phyloP scores from a whole-genome alignment of 2,888 invertebrate genomes.

The Drosophila conformis region DNA sequence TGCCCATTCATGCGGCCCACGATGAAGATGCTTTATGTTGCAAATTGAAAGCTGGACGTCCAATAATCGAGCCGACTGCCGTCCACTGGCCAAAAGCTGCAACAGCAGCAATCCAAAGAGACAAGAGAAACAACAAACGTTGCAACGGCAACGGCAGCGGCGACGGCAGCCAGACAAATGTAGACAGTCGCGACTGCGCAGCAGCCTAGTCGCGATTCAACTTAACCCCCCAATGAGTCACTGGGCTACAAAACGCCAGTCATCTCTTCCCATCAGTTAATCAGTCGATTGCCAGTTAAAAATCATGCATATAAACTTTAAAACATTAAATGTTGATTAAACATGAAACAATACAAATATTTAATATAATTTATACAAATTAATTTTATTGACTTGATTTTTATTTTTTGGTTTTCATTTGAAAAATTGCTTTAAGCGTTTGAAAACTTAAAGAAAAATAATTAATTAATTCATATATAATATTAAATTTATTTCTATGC shows the following conservation, averaged over 20 bases:
- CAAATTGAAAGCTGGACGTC: constrained; percentile 81
- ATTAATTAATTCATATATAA: background rate
- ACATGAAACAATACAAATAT: too few relatives aligned
- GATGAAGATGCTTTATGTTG: constrained; percentile 82
- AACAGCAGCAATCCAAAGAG: constrained; percentile 1
- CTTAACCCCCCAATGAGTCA: constrained; percentile 42
- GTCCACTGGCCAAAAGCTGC: constrained; percentile 42
- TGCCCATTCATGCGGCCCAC: constrained; percentile 80
- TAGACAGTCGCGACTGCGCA: constrained; percentile 75
- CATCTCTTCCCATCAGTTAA: background rate
- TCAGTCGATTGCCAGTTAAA: background rate
- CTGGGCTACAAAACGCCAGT: background rate
- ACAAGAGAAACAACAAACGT: constrained; percentile 7
- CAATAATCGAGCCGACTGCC: constrained; percentile 72
- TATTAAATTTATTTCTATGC: background rate
- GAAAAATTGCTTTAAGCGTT: background rate
- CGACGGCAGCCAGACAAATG: constrained; percentile 69
- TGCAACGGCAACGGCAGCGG: constrained; percentile 6
- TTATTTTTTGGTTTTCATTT: background rate
- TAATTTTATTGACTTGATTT: background rate
- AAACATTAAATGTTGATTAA: too few relatives aligned
- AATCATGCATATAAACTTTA: background rate
- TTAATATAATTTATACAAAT: background rate
- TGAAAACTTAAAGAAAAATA: background rate
- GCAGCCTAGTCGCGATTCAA: constrained; percentile 42